Conservation (phyloP, 2,888 invertebrate species). For the Chalcosyrphus nemorum region DNA sequence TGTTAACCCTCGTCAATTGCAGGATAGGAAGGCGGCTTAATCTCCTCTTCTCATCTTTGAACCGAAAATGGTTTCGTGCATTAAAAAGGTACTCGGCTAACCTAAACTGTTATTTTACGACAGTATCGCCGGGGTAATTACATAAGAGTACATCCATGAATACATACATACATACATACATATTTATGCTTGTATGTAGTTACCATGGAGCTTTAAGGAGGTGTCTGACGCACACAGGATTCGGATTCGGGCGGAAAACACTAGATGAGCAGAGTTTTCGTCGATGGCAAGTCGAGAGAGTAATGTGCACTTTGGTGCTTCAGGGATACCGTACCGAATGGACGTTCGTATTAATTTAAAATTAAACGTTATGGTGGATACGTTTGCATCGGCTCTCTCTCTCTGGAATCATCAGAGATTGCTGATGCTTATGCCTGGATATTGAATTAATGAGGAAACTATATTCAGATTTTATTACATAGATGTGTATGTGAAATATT, state of each 20-base stretch:
- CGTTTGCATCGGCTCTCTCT: no score
- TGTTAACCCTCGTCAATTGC: conserved; percentile 62
- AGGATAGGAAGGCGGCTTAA: conserved; percentile 27
- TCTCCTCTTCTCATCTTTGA: conserved; percentile 59
- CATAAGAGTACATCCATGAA: conserved; percentile 32
- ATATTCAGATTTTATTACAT: conserved; percentile 10
- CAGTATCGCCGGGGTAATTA: conserved; percentile 54
- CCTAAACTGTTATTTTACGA: conserved; percentile 63
- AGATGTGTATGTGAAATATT: no score
- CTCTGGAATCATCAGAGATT: neutral
- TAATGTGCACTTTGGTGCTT: conserved; percentile 36
- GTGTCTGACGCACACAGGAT: conserved; percentile 10
- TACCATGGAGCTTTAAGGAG: neutral
- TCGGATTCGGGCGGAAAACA: neutral
- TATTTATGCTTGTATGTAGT: no score
- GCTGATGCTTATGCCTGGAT: neutral
- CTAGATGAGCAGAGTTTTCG: neutral
- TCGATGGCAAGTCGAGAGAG: neutral
- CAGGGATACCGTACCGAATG: conserved; percentile 1
- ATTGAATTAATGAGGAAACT: conserved; percentile 40
- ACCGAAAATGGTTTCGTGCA: conserved; percentile 47
- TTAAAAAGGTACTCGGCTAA: conserved; percentile 35
- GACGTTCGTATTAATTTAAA: conserved; percentile 55
- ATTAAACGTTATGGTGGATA: conserved; percentile 43
- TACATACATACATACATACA: neutral